Evolutionary conservation across 2,113 vertebrate species (phyloP).

Genomic region (Pelmatolapia mariae): DNA sequence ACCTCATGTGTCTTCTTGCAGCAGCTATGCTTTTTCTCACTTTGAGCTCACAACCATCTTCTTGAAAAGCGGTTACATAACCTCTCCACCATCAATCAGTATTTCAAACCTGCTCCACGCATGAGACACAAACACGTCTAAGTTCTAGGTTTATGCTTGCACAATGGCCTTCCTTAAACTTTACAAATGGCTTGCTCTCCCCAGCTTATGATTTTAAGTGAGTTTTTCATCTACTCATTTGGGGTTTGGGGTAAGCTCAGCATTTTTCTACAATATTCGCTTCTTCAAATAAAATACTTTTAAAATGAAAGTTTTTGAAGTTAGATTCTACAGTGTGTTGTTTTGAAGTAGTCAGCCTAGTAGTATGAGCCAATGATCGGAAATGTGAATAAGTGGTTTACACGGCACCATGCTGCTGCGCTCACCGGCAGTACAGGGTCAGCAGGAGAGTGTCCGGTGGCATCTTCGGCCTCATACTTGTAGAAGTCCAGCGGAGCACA

Average conservation of each 20-base stretch:
- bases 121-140: background rate
- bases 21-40: background rate
- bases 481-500: slow-evolving; percentile 81
- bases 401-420: background rate
- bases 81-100: background rate
- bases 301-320: background rate
- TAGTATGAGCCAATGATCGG: background rate
- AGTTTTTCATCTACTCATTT: background rate
- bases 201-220: background rate
- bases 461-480: slow-evolving; percentile 78
- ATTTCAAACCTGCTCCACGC: background rate
- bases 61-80: background rate
- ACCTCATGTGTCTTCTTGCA: background rate
- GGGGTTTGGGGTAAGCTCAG: background rate
- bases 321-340: background rate
- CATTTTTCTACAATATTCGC: background rate
- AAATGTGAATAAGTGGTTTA: background rate
- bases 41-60: background rate
- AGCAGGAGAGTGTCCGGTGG: slow-evolving; percentile 52
- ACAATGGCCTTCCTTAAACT: background rate
- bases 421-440: slow-evolving; percentile 76
- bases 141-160: background rate
- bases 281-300: background rate
- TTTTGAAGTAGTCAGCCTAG: background rate
- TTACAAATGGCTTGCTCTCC: background rate